A percentile compares a stretch with the other conserved stretches of the same genome.
Conservation (phyloP, 2,113 vertebrate species). For the Tragelaphus strepsiceros region DNA sequence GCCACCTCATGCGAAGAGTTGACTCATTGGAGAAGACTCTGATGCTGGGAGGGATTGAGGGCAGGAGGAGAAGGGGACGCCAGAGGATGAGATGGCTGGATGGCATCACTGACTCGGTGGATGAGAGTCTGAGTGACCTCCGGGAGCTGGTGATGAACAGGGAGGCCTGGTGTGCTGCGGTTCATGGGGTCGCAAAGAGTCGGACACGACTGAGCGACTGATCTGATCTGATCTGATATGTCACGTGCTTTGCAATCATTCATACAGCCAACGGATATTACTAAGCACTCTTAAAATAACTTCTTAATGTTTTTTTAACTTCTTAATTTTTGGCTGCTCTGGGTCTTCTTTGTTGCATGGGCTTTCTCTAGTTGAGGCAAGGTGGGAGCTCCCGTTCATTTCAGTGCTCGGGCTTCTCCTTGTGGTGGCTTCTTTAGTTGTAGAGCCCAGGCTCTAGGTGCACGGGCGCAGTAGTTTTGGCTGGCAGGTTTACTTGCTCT, state of each 20-base stretch:
- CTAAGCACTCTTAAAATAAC: not conserved
- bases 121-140: too few relatives aligned
- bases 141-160: too few relatives aligned
- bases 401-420: accelerated
- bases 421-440: not conserved
- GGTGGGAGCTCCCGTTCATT: not conserved
- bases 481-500: not conserved
- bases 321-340: not conserved
- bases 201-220: too few relatives aligned
- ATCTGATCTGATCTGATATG: not conserved
- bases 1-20: too few relatives aligned
- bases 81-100: too few relatives aligned
- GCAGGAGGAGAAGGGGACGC: too few relatives aligned
- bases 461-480: not conserved
- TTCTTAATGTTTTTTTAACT: not conserved
- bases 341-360: not conserved
- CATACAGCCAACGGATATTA: not conserved
- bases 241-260: not conserved
- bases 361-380: not conserved
- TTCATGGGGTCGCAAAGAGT: too few relatives aligned
- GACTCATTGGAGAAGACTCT: too few relatives aligned
- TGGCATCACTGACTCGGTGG: too few relatives aligned
- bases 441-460: not conserved
- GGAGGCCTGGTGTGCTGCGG: too few relatives aligned
- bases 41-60: too few relatives aligned